Percentiles rank a stretch among this genome's conserved stretches.
Evolutionary conservation across 2,113 vertebrate genomes (phyloP).

Genomic region (Rutilus rutilus): DNA sequence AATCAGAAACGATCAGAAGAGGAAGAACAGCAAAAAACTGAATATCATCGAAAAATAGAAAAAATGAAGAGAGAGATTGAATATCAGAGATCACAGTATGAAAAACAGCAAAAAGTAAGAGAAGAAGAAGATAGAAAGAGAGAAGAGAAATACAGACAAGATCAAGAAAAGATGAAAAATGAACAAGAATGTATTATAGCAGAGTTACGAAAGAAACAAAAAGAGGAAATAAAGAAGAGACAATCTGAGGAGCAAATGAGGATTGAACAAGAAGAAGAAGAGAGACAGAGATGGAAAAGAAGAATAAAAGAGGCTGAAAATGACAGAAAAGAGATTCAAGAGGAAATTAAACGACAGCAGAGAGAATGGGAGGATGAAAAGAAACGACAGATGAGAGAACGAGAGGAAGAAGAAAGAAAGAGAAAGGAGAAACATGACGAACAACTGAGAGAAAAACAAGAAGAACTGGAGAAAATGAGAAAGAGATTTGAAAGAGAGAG

Average conservation of each 20-base stretch:
- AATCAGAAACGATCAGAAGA: background rate
- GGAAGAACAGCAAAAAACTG: background rate
- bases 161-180: background rate
- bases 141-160: background rate
- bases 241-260: background rate
- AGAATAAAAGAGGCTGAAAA: conserved; percentile 13
- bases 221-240: background rate
- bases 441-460: conserved; percentile 3
- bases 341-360: background rate
- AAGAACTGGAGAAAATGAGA: conserved; percentile 1
- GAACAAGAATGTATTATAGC: background rate
- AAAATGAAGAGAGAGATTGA: background rate
- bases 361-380: conserved; percentile 15
- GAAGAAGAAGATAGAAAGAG: conserved; percentile 11
- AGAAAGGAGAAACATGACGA: background rate
- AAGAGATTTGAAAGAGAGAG: background rate
- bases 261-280: background rate
- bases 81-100: background rate
- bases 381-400: background rate
- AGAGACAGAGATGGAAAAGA: background rate
- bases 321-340: background rate
- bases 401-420: background rate
- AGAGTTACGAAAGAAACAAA: background rate
- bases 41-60: background rate
- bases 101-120: background rate